A percentile compares a stretch with the other conserved stretches of the same genome.
Conservation (phyloP, 53 echinoderm and acorn worm species). For the Pentamera pediparva region DNA sequence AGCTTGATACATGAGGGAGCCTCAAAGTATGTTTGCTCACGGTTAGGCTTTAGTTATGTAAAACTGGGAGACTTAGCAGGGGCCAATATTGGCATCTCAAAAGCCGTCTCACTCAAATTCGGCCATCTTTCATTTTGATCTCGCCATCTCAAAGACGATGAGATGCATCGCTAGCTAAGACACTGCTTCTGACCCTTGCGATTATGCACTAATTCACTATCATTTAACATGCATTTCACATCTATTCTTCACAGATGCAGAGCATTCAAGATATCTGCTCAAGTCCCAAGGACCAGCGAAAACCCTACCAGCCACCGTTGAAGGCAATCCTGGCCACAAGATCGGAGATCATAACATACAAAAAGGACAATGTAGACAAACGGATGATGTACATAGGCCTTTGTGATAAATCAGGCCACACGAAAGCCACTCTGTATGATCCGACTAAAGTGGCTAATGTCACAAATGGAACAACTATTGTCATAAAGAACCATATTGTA, state of each 20-base stretch:
- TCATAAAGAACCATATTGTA: not conserved
- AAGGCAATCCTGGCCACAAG: constrained; percentile 5
- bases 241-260: constrained; percentile 1
- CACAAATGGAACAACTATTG: not conserved
- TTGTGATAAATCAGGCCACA: not conserved
- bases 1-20: too few relatives aligned
- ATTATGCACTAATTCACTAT: too few relatives aligned
- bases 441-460: not conserved
- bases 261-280: not conserved
- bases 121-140: too few relatives aligned
- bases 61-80: too few relatives aligned
- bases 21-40: too few relatives aligned
- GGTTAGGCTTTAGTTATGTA: too few relatives aligned
- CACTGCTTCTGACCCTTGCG: not conserved
- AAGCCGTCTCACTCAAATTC: too few relatives aligned
- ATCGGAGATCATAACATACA: not conserved
- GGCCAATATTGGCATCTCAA: too few relatives aligned
- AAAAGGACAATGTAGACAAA: constrained; percentile 6
- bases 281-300: not conserved
- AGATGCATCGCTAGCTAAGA: too few relatives aligned
- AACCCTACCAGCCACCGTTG: constrained; percentile 7
- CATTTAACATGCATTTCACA: not conserved
- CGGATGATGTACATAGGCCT: constrained; percentile 1
- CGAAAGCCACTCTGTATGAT: not conserved
- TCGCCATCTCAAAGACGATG: too few relatives aligned